phyloP scores from a whole-genome alignment of 2,113 vertebrate species.

The Buteo buteo region DNA sequence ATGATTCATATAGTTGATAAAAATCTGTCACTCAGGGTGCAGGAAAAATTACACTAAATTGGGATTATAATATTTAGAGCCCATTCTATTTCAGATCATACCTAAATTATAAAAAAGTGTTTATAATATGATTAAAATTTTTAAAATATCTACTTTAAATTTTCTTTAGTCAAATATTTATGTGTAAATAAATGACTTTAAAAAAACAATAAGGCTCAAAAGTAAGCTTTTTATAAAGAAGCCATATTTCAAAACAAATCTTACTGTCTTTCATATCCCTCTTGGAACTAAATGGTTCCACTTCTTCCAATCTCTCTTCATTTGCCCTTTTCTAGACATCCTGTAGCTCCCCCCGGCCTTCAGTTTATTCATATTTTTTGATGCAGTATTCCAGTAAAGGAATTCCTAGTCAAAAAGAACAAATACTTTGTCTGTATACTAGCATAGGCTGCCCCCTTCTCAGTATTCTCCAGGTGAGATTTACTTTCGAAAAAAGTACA shows the following conservation, averaged over 20 bases:
- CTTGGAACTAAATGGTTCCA: background rate
- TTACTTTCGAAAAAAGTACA: background rate
- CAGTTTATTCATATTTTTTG: background rate
- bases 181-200: background rate
- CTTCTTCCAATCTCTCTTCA: background rate
- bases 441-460: background rate
- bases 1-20: background rate
- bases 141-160: background rate
- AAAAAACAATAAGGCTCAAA: background rate
- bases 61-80: background rate
- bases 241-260: background rate
- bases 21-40: background rate
- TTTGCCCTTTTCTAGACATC: background rate
- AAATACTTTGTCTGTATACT: background rate
- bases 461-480: background rate
- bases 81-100: background rate
- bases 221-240: background rate
- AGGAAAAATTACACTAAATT: background rate
- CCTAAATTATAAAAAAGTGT: background rate
- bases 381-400: background rate
- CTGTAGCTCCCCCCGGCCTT: background rate
- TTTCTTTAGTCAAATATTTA: background rate
- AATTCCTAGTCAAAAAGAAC: background rate
- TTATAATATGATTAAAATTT: background rate
- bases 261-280: background rate